Evolutionary conservation across 2,797 vertebrate genomes (phyloP).

Genomic region (Karalla daura): DNA sequence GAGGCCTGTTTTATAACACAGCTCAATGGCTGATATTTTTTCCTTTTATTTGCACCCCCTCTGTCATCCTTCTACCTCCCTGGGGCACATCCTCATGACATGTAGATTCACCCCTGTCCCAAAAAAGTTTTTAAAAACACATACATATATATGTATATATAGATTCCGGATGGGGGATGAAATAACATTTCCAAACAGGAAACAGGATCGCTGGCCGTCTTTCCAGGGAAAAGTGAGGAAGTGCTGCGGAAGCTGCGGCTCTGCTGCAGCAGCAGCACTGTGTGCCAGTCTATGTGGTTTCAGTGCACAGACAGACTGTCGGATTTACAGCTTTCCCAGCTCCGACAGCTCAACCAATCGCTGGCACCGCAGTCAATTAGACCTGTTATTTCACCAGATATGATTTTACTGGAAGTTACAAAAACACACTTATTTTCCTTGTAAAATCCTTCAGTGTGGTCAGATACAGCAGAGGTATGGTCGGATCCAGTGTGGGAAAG

Average conservation of each 20-base stretch:
- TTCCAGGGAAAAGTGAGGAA: neutral
- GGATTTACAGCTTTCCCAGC: neutral
- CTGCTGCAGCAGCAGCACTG: neutral
- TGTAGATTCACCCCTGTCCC: slow-evolving; percentile 1
- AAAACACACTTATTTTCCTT: neutral
- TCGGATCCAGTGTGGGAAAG: slow-evolving; percentile 18
- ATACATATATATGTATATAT: neutral
- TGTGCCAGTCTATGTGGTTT: neutral
- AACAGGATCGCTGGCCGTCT: neutral
- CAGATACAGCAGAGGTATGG: too few species aligned
- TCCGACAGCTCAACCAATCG: neutral
- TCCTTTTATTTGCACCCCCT: neutral
- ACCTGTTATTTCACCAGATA: neutral
- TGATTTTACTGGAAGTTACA: neutral
- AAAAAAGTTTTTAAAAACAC: neutral
- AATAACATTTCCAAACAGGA: neutral
- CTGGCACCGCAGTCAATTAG: neutral
- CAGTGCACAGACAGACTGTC: neutral
- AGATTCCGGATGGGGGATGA: neutral
- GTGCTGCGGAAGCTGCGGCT: neutral
- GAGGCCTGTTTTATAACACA: slow-evolving; percentile 1
- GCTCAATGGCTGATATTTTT: slow-evolving; percentile 16
- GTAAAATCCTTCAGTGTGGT: neutral
- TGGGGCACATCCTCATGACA: neutral
- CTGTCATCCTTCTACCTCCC: neutral